Conservation (phyloP, 2,113 vertebrate genomes). For the Xiphorhynchus elegans region DNA sequence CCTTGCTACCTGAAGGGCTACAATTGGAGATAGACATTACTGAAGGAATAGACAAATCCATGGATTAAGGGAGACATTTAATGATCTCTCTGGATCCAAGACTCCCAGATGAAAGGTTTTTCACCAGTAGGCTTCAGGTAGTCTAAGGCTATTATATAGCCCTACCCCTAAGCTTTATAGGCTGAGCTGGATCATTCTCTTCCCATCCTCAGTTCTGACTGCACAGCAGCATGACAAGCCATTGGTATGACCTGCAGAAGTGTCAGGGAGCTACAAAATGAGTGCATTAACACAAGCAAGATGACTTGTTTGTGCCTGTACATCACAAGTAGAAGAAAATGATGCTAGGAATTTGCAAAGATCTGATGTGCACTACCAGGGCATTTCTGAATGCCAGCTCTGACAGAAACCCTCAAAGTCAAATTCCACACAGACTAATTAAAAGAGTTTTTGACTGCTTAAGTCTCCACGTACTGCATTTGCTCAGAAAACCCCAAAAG, state of each 20-base stretch:
- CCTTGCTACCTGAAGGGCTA: not conserved
- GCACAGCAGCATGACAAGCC: not conserved
- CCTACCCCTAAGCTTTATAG: not conserved
- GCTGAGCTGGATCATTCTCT: not conserved
- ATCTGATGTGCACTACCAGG: not conserved
- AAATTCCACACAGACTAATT: accelerated
- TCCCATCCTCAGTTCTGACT: not conserved
- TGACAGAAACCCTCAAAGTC: accelerated
- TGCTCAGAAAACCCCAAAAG: not conserved
- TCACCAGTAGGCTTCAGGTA: not conserved
- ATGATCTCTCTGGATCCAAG: not conserved
- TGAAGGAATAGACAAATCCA: not conserved
- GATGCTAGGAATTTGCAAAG: not conserved
- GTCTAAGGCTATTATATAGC: not conserved
- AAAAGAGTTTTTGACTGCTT: not conserved
- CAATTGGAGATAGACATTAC: accelerated
- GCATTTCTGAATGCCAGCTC: not conserved
- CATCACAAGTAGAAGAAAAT: not conserved
- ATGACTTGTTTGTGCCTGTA: not conserved
- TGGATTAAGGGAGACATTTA: not conserved
- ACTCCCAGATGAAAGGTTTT: not conserved
- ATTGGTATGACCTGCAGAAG: not conserved
- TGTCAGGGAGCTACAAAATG: not conserved
- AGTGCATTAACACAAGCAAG: not conserved
- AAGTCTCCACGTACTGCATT: not conserved